Conservation (phyloP, 2,113 vertebrate genomes). For the Corynorhinus townsendii region DNA sequence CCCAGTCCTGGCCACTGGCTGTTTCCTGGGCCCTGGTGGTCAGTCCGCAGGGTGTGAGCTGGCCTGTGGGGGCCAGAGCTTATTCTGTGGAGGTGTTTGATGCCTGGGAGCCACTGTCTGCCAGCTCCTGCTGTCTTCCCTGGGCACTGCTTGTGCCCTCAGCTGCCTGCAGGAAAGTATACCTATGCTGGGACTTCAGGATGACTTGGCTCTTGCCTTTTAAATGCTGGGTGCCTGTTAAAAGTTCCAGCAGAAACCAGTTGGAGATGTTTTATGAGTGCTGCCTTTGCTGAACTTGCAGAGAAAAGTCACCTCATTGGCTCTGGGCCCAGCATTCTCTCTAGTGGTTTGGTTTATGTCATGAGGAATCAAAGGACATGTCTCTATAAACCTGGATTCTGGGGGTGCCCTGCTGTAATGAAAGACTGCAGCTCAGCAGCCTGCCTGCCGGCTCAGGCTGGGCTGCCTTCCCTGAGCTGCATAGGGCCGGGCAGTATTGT, state of each 20-base stretch:
- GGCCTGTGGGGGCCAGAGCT: background rate
- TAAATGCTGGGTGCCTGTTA: background rate
- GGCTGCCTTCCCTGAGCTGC: background rate
- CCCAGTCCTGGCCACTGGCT: background rate
- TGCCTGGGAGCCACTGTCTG: background rate
- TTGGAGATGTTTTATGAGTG: conserved; percentile 63
- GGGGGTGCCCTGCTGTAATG: conserved; percentile 47
- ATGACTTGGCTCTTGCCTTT: conserved; percentile 42
- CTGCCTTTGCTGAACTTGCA: conserved; percentile 65
- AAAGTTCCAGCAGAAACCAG: conserved; percentile 58
- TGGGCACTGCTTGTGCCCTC: background rate
- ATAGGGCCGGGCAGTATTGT: fast-evolving
- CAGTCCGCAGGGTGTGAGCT: background rate
- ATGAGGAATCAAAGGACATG: conserved; percentile 73
- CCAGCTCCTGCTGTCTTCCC: background rate
- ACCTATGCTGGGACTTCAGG: conserved; percentile 7
- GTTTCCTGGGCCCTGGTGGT: background rate
- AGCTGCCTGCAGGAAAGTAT: background rate
- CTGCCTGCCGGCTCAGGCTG: background rate
- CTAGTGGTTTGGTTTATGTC: conserved; percentile 43
- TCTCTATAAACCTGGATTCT: conserved; percentile 52
- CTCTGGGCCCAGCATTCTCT: conserved; percentile 46
- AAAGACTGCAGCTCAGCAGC: background rate
- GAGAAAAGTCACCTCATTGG: conserved; percentile 53
- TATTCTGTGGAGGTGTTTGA: background rate